Evolutionary conservation across 2,888 invertebrate genomes (phyloP).

Genomic region (Tipula helvola): DNA sequence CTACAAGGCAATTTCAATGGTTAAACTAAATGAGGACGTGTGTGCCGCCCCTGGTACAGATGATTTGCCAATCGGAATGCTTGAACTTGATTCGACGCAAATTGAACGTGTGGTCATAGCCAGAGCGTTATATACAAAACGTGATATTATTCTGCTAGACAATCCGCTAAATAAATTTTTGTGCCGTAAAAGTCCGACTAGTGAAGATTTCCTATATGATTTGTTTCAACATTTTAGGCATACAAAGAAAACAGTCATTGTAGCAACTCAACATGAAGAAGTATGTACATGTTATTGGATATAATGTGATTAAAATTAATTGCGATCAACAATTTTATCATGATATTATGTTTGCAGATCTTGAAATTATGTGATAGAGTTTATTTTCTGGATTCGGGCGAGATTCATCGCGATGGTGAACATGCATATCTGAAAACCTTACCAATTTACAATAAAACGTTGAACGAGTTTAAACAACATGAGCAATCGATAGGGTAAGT

Average conservation of each 20-base stretch:
- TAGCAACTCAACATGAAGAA: slow-evolving; percentile 12
- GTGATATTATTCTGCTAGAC: slow-evolving; percentile 15
- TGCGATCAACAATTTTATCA: neutral
- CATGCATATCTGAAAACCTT: neutral
- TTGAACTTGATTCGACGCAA: slow-evolving; percentile 12
- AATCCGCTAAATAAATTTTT: slow-evolving; percentile 13
- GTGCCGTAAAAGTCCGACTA: neutral
- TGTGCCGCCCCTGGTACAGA: slow-evolving; percentile 10
- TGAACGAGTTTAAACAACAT: neutral
- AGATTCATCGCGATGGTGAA: neutral
- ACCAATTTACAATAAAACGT: neutral
- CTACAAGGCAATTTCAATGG: slow-evolving; percentile 11
- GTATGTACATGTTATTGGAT: neutral
- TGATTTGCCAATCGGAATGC: slow-evolving; percentile 13
- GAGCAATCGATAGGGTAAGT: neutral
- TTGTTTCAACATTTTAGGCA: neutral
- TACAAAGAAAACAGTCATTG: slow-evolving; percentile 14
- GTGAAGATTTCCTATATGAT: neutral
- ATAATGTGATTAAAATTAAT: neutral
- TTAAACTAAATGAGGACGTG: slow-evolving; percentile 11
- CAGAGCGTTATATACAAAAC: slow-evolving; percentile 14
- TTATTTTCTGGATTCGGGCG: neutral
- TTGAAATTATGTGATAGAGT: neutral
- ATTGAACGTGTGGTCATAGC: slow-evolving; percentile 14
- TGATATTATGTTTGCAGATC: neutral